Base-by-base conservation (phyloP, 1,140 invertebrate genomes). In the Cyphomyrmex costatus region DNA sequence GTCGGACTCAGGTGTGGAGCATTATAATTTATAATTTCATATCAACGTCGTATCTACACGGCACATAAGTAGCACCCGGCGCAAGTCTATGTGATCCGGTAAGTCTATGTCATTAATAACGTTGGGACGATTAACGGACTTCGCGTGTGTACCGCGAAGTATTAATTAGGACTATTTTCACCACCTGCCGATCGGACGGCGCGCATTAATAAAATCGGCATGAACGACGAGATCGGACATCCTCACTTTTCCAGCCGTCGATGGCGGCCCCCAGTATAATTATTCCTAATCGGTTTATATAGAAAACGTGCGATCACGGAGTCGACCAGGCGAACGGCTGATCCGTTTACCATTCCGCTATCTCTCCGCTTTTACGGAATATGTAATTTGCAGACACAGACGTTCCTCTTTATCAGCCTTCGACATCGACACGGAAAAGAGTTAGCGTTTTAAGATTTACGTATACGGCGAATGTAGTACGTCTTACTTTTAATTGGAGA, bases 281-380 rank as follows among this genome's bases (percentile, higher is more conserved):
- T 86, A 85, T 86, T 90, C 73, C 80, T 89, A 90, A 90, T 89
- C 89, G 89, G 68, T 90, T 90, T 90, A 68, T 49, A 68, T 68
- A 90, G 88, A 90, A 90, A 90, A 90, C 66, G 76, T 70, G 70
- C 88, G 61, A 58, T 78, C 60, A 53, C 65, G 30, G 56, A 76
- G 66, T 53, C 74, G 61, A 10, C 27, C 21, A 84, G 36, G 42
- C 53, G 61, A 78, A 49, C 70, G 76, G 73, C 83, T 83, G 46
- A 21, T 56, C 61, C 21, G 70, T 65, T 83, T 68, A 61, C 12
- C 61, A 80, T 86, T 86, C 49, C 60, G 49, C 65, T 70, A 53
- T 56, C 49, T 63, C n/a, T 63, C 24, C 19, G 36, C 30, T 61
- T 74, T 84, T 84, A 27, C 10, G 30, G 21, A 84, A 84, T 84